Percentiles rank a stretch among this genome's conserved stretches.
Conservation (phyloP, 2,113 vertebrate species). For the Chaetodon auriga region DNA sequence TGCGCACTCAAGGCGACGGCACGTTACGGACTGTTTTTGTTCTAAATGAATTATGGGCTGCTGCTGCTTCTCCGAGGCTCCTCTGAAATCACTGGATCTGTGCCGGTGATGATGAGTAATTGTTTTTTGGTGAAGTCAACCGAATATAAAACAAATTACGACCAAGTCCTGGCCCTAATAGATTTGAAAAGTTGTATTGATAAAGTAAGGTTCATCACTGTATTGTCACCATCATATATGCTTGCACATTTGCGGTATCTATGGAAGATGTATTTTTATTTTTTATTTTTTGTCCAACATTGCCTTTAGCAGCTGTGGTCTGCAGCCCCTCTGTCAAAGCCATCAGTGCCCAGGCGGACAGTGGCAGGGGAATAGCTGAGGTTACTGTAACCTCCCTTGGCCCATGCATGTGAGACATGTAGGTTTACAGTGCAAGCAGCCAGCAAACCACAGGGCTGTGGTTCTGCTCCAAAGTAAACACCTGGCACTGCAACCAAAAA, state of each 20-base stretch:
- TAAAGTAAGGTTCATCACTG: background rate
- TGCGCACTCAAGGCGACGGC: constrained; percentile 41
- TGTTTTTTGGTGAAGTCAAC: background rate
- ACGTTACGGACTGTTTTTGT: constrained; percentile 44
- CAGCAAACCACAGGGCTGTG: constrained; percentile 56
- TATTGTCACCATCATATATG: background rate
- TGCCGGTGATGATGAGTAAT: constrained; percentile 10
- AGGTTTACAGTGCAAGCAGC: constrained; percentile 59
- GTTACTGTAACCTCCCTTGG: constrained; percentile 40
- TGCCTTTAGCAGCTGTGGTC: background rate
- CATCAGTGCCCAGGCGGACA: constrained; percentile 32
- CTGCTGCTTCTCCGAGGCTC: constrained; percentile 15
- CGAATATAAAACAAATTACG: background rate
- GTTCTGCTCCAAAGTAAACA: constrained; percentile 69
- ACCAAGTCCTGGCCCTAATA: background rate
- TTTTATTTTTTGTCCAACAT: no score
- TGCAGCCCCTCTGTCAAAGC: constrained; percentile 13
- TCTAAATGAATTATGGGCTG: constrained; percentile 44
- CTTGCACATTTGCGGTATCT: background rate
- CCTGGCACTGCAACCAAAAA: constrained; percentile 61
- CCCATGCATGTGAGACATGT: constrained; percentile 55
- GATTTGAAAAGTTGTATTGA: background rate
- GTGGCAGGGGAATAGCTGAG: constrained; percentile 34
- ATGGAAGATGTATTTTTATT: no score
- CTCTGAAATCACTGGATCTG: constrained; percentile 37